Conservation (phyloP, 2,113 vertebrate species). For the Ammodytes dubius region DNA sequence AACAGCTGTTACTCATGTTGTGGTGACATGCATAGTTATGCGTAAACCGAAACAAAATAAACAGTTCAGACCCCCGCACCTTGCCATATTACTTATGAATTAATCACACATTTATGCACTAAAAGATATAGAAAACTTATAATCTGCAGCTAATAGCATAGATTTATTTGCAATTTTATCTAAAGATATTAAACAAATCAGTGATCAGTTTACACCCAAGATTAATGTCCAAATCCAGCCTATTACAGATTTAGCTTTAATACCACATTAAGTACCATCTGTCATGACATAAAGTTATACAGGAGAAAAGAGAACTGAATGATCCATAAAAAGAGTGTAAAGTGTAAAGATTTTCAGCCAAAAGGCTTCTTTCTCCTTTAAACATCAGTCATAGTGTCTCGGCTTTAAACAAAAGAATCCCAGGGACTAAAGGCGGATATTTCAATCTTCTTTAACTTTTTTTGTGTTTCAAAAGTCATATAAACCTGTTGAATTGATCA, state of each 20-base stretch:
- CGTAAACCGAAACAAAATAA: slow-evolving; percentile 5
- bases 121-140: background rate
- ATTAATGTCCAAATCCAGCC: background rate
- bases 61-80: background rate
- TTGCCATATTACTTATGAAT: too few relatives aligned
- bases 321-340: too few relatives aligned
- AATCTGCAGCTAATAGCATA: background rate
- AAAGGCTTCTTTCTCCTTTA: background rate
- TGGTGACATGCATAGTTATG: background rate
- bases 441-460: too few relatives aligned
- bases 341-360: background rate
- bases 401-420: too few relatives aligned
- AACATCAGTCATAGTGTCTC: background rate
- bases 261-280: background rate
- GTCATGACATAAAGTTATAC: background rate
- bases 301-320: background rate
- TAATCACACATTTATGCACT: background rate
- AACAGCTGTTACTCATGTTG: slow-evolving; percentile 21
- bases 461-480: too few relatives aligned
- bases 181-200: background rate
- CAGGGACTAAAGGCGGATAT: too few relatives aligned
- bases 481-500: too few relatives aligned
- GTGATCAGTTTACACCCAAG: background rate
- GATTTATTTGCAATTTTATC: background rate
- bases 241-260: background rate